Conservation (phyloP, 1,140 invertebrate genomes). For the Trichogramma pretiosum region DNA sequence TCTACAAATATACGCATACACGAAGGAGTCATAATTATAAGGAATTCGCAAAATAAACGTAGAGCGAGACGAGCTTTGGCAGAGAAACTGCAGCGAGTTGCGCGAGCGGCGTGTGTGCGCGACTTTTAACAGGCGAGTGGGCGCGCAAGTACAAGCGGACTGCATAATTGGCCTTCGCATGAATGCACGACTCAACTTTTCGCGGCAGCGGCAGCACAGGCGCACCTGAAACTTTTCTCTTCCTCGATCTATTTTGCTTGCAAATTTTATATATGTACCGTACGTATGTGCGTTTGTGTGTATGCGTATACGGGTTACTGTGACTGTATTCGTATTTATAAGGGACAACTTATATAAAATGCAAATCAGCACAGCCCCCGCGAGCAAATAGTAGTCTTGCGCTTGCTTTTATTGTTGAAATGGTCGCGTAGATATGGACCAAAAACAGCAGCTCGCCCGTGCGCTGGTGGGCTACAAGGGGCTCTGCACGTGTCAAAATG, state of each 20-base stretch:
- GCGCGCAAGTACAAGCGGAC: no score
- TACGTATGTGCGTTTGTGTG: background rate
- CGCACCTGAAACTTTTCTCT: conserved; percentile 8
- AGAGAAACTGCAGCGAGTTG: background rate
- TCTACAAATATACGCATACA: background rate
- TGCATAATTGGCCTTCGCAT: conserved; percentile 30
- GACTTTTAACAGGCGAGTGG: conserved; percentile 24
- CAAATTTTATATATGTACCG: no score
- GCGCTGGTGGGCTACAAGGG: no score
- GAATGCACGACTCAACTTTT: conserved; percentile 15
- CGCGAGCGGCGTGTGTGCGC: no score
- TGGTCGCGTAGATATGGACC: background rate
- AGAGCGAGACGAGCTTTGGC: background rate
- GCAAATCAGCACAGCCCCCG: background rate
- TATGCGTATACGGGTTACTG: no score
- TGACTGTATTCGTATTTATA: no score
- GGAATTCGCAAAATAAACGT: conserved; percentile 38
- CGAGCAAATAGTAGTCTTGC: conserved; percentile 11
- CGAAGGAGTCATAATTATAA: conserved; percentile 26
- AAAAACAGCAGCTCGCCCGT: no score
- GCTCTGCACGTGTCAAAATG: no score
- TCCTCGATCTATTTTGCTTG: no score
- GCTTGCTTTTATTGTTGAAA: background rate
- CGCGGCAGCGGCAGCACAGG: no score
- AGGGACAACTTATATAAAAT: no score